Conservation (phyloP, 2,888 invertebrate species). For the Clanis bilineata region DNA sequence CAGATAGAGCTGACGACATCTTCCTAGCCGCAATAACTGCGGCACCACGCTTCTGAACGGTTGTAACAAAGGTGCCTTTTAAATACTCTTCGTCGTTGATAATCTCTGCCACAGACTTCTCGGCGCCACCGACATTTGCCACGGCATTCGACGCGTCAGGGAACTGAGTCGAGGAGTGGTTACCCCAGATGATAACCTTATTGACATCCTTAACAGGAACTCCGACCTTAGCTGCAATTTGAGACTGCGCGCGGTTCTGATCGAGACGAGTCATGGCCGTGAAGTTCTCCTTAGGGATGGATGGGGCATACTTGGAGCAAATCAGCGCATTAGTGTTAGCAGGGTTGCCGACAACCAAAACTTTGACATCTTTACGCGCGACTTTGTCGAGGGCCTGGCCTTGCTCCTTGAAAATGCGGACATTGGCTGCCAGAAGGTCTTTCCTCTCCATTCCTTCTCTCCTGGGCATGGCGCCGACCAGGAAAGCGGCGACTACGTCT, state of each 20-base stretch:
- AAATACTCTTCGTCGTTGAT: conserved; percentile 92
- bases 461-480: conserved; percentile 99
- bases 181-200: conserved; percentile 99
- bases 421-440: conserved; percentile 97
- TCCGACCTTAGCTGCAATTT: conserved; percentile 88
- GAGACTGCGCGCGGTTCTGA: conserved; percentile 97
- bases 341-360: conserved; percentile 98
- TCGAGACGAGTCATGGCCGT: conserved; percentile 99
- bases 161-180: conserved; percentile 99
- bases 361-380: conserved; percentile 96
- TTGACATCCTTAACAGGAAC: conserved; percentile 88
- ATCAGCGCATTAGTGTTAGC: conserved; percentile 99
- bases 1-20: conserved; percentile 99
- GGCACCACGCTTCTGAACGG: conserved; percentile 98
- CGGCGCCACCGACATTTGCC: conserved; percentile 79
- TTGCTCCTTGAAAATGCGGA: conserved; percentile 98
- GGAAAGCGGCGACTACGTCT: conserved; percentile 96
- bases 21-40: conserved; percentile 98
- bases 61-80: conserved; percentile 91
- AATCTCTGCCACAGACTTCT: conserved; percentile 85
- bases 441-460: conserved; percentile 98
- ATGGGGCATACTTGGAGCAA: conserved; percentile 96
- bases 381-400: conserved; percentile 95
- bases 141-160: conserved; percentile 93
- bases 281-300: conserved; percentile 97